Conservation (phyloP, 2,888 invertebrate genomes). For the Lagria hirta region DNA sequence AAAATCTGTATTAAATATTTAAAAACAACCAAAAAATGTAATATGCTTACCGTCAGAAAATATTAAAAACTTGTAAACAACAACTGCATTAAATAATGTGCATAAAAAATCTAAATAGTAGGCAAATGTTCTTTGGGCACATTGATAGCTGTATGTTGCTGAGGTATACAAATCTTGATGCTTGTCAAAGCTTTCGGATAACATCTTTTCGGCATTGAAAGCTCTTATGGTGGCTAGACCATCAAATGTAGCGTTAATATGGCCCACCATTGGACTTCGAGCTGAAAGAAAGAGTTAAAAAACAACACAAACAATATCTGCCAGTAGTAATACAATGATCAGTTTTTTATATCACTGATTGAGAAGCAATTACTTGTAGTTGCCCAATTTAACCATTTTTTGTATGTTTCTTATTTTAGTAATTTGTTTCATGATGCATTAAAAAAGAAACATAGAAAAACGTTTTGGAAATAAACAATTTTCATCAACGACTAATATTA, state of each 20-base stretch:
- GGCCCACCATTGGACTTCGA: slow-evolving; percentile 73
- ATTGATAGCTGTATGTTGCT: slow-evolving; percentile 42
- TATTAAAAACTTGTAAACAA: slow-evolving; percentile 27
- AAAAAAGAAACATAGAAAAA: too few relatives aligned
- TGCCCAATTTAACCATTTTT: too few relatives aligned
- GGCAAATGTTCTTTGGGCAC: slow-evolving; percentile 51
- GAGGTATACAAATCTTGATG: slow-evolving; percentile 56
- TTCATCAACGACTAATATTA: too few relatives aligned
- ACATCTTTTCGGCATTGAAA: slow-evolving; percentile 61
- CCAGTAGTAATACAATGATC: too few relatives aligned
- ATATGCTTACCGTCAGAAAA: slow-evolving; percentile 28
- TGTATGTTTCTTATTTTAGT: too few relatives aligned
- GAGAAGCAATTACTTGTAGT: too few relatives aligned
- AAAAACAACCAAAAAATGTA: too few relatives aligned
- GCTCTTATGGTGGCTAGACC: slow-evolving; percentile 74
- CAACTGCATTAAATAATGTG: slow-evolving; percentile 37
- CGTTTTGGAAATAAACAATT: too few relatives aligned
- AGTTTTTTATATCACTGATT: too few relatives aligned
- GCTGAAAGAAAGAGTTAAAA: slow-evolving; percentile 53
- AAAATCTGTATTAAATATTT: slow-evolving; percentile 31
- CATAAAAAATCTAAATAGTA: slow-evolving; percentile 46
- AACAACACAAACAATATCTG: too few relatives aligned
- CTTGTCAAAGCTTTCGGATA: slow-evolving; percentile 62
- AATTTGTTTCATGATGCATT: too few relatives aligned
- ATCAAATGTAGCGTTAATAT: slow-evolving; percentile 70